Percentiles rank a stretch among this genome's conserved stretches.
These are phyloP conservation scores for Arizona elegans DNA, from an alignment of 2,113 vertebrate genomes.

Conservation along the genomic window DNA sequence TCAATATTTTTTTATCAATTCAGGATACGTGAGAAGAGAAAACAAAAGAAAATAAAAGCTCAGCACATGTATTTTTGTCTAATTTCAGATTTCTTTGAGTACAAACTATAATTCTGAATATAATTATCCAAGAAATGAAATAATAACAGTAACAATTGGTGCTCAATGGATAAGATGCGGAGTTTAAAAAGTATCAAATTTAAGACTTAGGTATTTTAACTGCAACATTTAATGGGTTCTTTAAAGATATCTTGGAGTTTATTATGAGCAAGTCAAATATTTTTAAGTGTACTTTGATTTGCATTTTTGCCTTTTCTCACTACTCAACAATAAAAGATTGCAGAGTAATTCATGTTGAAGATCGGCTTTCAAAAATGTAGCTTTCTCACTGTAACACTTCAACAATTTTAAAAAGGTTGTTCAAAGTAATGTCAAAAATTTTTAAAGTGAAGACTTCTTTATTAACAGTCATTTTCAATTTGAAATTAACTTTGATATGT, in stretches of 20 bases:
- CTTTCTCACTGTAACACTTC: conserved; percentile 29
- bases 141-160: conserved; percentile 5
- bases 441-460: conserved; percentile 54
- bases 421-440: conserved; percentile 38
- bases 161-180: neutral
- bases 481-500: conserved; percentile 59
- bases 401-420: conserved; percentile 53
- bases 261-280: neutral
- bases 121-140: neutral
- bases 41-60: neutral
- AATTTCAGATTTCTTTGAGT: neutral
- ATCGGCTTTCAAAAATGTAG: conserved; percentile 28
- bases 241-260: conserved; percentile 14
- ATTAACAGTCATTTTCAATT: conserved; percentile 50
- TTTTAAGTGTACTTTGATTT: conserved; percentile 35
- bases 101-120: neutral
- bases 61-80: neutral
- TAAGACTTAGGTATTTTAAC: neutral
- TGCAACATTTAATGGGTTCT: neutral
- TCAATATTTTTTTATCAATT: conserved; percentile 1
- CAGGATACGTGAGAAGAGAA: neutral
- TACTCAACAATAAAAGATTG: conserved; percentile 40
- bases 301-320: conserved; percentile 42
- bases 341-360: conserved; percentile 16
- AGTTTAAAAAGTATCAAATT: neutral